Evolutionary conservation across 1,140 invertebrate species (phyloP).

Genomic region (Probaryconus sp.): DNA sequence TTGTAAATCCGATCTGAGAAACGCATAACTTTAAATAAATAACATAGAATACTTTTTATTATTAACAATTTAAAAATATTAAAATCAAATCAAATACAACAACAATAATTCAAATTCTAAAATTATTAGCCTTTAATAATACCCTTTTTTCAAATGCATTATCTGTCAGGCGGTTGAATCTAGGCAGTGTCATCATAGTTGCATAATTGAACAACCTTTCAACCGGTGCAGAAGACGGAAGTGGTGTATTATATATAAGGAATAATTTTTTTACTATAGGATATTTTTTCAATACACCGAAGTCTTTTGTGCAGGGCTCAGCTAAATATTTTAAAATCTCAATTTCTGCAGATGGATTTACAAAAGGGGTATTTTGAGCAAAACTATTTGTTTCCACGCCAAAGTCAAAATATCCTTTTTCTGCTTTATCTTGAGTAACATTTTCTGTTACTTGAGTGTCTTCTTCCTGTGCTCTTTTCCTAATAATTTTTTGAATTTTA

Average conservation of each 20-base stretch:
- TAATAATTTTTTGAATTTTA: slow-evolving; percentile 4
- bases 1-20: too few relatives aligned
- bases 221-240: neutral
- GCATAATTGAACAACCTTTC: neutral
- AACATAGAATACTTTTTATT: too few relatives aligned
- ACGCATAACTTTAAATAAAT: too few relatives aligned
- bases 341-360: too few relatives aligned
- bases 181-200: neutral
- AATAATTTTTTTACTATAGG: neutral
- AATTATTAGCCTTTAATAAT: neutral
- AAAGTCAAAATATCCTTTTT: neutral
- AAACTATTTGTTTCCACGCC: neutral
- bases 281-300: neutral
- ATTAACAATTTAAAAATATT: too few relatives aligned
- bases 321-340: too few relatives aligned
- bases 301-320: too few relatives aligned
- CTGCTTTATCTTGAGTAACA: too few relatives aligned
- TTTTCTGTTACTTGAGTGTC: too few relatives aligned
- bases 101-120: neutral
- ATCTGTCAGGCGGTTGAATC: neutral
- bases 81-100: too few relatives aligned
- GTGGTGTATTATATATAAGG: neutral
- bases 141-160: neutral
- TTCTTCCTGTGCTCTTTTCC: neutral
- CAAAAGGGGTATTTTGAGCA: neutral